phyloP scores from a whole-genome alignment of 2,113 vertebrate species.

The Ramphastos sulfuratus region DNA sequence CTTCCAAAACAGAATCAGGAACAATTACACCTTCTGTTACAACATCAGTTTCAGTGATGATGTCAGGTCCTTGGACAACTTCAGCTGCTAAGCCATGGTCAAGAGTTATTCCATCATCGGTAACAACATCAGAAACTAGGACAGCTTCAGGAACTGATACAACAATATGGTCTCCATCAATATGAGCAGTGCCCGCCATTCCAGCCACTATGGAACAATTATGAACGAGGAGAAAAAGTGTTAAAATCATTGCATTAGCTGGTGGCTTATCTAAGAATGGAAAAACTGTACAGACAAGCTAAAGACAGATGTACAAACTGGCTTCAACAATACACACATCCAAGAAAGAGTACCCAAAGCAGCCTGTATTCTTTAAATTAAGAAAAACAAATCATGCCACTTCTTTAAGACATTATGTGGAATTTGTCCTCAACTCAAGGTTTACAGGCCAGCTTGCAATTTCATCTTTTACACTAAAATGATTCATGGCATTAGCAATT shows the following conservation, averaged over 20 bases:
- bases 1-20: slow-evolving; percentile 87
- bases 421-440: not conserved
- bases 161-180: slow-evolving; percentile 98
- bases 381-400: not conserved
- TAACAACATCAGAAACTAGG: slow-evolving; percentile 94
- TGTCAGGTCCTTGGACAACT: slow-evolving; percentile 90
- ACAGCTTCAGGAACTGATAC: slow-evolving; percentile 97
- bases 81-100: slow-evolving; percentile 91
- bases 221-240: slow-evolving; percentile 20
- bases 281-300: not conserved
- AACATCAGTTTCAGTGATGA: slow-evolving; percentile 83
- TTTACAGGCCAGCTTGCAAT: not conserved
- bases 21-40: slow-evolving; percentile 90
- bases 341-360: not conserved
- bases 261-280: not conserved
- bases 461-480: not conserved
- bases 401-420: not conserved
- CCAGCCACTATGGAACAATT: slow-evolving; percentile 86
- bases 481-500: not conserved
- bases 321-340: not conserved
- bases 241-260: slow-evolving; percentile 27
- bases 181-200: slow-evolving; percentile 96
- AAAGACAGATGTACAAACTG: not conserved
- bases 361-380: not conserved
- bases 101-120: slow-evolving; percentile 92